Conservation (phyloP, 35 echinoderm and acorn worm species). For the Hemicentrotus pulcherrimus region DNA sequence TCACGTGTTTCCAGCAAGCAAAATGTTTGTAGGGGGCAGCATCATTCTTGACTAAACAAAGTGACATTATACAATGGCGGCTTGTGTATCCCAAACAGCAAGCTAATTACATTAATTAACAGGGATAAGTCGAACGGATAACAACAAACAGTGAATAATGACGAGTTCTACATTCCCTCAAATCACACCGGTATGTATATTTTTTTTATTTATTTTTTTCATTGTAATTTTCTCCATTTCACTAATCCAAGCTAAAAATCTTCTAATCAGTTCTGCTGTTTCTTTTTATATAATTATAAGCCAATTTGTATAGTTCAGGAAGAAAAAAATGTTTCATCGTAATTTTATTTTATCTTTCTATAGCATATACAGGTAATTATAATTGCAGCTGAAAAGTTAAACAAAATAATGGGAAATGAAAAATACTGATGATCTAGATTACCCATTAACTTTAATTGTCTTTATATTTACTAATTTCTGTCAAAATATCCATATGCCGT, state of each 20-base stretch:
- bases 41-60: neutral
- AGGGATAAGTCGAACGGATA: neutral
- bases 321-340: too few relatives aligned
- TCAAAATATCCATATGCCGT: too few relatives aligned
- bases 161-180: slow-evolving; percentile 25
- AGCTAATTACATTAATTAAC: neutral
- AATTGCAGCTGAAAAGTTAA: too few relatives aligned
- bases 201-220: neutral
- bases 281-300: too few relatives aligned
- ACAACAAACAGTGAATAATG: neutral
- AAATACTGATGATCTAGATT: too few relatives aligned
- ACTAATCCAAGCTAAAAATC: neutral
- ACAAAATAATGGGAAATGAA: too few relatives aligned
- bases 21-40: neutral
- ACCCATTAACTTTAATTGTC: too few relatives aligned
- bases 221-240: neutral
- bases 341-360: too few relatives aligned
- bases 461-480: too few relatives aligned
- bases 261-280: too few relatives aligned
- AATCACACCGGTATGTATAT: slow-evolving; percentile 11
- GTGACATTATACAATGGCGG: neutral
- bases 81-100: neutral
- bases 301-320: too few relatives aligned
- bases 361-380: too few relatives aligned
- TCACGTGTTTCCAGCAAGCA: neutral